Base-by-base conservation (phyloP, 2,113 vertebrate genomes). In the Hypomesus transpacificus region DNA sequence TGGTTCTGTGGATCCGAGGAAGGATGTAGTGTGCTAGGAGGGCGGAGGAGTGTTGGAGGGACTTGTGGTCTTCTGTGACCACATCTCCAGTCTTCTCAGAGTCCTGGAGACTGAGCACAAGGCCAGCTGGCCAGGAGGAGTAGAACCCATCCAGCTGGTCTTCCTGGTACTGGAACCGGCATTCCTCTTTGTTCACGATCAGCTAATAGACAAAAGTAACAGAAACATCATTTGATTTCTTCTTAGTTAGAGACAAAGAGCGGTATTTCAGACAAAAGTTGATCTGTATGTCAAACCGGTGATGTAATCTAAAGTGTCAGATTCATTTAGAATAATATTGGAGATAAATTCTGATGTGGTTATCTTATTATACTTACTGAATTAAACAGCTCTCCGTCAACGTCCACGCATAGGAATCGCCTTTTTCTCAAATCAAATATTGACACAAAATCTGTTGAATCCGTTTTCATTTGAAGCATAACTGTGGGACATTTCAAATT, bases 401-500 rank as follows among this genome's bases (percentile, higher is more conserved):
- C 34, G 70, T 95, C 92, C 92, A 94, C 89, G 1, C 94, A 97
- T 0, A 98, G 85, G 70, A 93, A 93, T 0, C 69, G 73, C 16
- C 90, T 90, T 14, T 88, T 94, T 82, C 92, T 94, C 75, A 94
- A 85, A 3, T 94, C 93, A 7, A 86, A 92, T 82, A 95, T 91
- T 72, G 91, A 90, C 63, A 95, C 93, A 3, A 86, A 87, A 74
- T 91, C 92, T 21, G 86, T 82, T 14, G 79, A 75, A 50, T 91
- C 88, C 0, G 90, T 89, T 74, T 83, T 91, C 76, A 92, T 87
- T 80, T 91, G 87, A 39, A 94, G 52, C 78, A 85, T 22, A 66
- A 84, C 82, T 82, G 22, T 52, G 57, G 81, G 0, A 67, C 20
- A 46, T 46, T 5, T 46, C 39, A 46, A 11, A 11, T 9, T 1